phyloP scores from a whole-genome alignment of 2,797 vertebrate genomes.

The Enteromius afrohamiltoni region DNA sequence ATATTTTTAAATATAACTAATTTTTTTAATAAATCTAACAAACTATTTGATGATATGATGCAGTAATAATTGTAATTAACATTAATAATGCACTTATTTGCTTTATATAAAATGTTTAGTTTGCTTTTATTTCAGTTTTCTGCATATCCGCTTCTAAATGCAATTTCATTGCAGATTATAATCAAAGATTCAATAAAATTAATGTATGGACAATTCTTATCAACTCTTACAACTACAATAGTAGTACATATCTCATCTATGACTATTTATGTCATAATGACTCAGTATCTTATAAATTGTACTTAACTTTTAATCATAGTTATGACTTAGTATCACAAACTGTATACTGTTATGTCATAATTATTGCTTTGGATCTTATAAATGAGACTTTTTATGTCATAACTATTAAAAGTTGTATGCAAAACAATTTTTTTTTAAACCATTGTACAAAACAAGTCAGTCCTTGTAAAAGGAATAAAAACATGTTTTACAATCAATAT shows the following conservation, averaged over 20 bases:
- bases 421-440: background rate
- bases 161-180: background rate
- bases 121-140: background rate
- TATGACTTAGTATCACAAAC: background rate
- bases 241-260: background rate
- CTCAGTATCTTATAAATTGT: background rate
- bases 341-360: background rate
- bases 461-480: background rate
- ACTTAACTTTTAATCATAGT: background rate
- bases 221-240: background rate
- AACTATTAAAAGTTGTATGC: background rate
- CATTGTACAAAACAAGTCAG: background rate
- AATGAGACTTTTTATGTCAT: background rate
- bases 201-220: background rate
- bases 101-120: background rate
- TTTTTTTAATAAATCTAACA: background rate
- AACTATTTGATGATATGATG: background rate
- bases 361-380: background rate
- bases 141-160: background rate
- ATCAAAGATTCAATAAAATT: background rate
- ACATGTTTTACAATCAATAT: background rate
- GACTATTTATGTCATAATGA: background rate
- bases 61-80: background rate
- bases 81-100: background rate
- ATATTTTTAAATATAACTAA: background rate